Evolutionary conservation across 2,888 invertebrate species (phyloP), one percentile per base, ranked within the genome.

Genomic region (Drosophila tanythrix): DNA sequence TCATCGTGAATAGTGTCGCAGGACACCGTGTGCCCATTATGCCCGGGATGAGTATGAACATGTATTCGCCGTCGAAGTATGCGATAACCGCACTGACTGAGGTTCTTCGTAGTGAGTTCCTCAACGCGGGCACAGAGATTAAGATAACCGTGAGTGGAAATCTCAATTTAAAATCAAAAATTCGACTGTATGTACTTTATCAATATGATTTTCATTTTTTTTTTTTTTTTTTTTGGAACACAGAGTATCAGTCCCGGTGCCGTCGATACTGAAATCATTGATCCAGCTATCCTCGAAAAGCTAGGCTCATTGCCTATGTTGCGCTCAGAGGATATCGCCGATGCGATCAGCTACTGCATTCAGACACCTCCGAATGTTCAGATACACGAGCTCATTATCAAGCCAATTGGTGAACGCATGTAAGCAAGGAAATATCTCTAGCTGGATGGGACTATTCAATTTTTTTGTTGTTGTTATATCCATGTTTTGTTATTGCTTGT

Each of bases 1-100:
- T 95, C 27, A 92, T 94, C n/a, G 92, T 94, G 6, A 94, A 93
- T 61, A 93, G 93, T 56, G 35, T 92, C n/a, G 78, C 74, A 0
- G 93, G 93, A 0, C 93, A 93, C 53, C 4, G 3, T 0, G 92
- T 94, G 46, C 92, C 93, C 21, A 82, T 92, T 2, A 2, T 89
- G 2, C 84, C 89, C 0, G 48, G 60, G 2, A 2, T 79, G 57
- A 70, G 76, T 71, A 0, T 77, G 0, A 93, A 91, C 63, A 87
- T 93, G 60, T 93, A 93, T 82, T 56, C 92, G 3, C 79, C 93
- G 0, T 89, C 92, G 0, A 93, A 93, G 76, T 60, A 84, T 79
- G 93, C 92, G 0, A n/a, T 93, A 0, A 93, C 92, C 2, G 93
- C 92, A 0, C 63, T 93, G 72, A 92, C 91, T 2, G 93, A 93